Conservation (phyloP, 1,140 invertebrate genomes). For the Acyrthosiphon pisum region DNA sequence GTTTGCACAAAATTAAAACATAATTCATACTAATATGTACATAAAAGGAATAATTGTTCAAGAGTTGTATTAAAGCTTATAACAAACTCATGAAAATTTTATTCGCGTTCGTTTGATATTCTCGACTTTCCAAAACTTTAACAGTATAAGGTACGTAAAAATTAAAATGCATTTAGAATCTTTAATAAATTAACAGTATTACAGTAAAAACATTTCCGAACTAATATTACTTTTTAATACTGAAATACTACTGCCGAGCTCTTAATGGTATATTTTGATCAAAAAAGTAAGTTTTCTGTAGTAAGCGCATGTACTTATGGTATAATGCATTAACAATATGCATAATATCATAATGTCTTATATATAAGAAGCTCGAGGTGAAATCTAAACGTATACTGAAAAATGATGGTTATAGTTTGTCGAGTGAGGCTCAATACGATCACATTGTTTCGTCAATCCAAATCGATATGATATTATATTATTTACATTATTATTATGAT, state of each 20-base stretch:
- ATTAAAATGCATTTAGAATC: slow-evolving; percentile 17
- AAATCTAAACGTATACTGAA: neutral
- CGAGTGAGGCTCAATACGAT: neutral
- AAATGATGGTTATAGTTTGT: neutral
- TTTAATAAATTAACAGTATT: neutral
- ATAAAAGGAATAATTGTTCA: neutral
- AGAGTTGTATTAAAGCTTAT: neutral
- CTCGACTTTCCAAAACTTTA: slow-evolving; percentile 12
- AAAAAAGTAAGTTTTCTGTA: neutral
- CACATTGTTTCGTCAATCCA: neutral
- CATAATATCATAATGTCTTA: neutral
- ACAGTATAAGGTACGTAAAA: neutral
- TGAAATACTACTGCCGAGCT: neutral
- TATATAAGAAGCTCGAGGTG: neutral
- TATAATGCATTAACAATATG: neutral
- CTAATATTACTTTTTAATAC: slow-evolving; percentile 19
- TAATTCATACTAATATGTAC: neutral
- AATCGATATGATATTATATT: neutral
- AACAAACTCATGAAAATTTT: neutral
- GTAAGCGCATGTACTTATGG: neutral
- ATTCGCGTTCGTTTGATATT: slow-evolving; percentile 11
- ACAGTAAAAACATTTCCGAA: neutral
- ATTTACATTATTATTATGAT: neutral
- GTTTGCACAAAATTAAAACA: neutral
- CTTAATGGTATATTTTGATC: neutral